These are phyloP conservation scores for Rhyacophila brunnea DNA, from an alignment of 1,140 invertebrate genomes.

Conservation along the genomic window DNA sequence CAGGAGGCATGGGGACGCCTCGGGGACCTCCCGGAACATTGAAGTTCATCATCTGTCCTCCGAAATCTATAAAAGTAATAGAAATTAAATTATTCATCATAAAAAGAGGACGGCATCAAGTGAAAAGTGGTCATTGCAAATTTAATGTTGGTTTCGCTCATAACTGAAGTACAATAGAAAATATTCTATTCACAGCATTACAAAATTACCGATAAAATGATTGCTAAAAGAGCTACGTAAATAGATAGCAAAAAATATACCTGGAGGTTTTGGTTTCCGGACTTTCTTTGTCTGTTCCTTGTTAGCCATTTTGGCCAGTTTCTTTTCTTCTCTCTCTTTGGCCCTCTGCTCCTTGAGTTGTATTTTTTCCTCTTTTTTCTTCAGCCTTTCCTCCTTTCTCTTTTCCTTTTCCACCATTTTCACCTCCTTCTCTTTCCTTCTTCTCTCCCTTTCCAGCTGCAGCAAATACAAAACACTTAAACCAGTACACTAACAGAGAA, in stretches of 20 bases:
- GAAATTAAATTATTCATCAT: no score
- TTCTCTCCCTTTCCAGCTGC: slow-evolving; percentile 48
- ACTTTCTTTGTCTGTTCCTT: slow-evolving; percentile 47
- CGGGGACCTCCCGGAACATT: slow-evolving; percentile 17
- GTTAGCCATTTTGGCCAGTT: slow-evolving; percentile 43
- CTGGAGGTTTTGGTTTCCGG: slow-evolving; percentile 22
- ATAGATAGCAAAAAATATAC: no score
- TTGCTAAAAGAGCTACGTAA: no score
- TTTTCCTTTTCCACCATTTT: slow-evolving; percentile 60
- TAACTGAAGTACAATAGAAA: not conserved
- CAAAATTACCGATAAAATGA: no score
- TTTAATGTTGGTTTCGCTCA: no score
- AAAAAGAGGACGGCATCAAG: no score
- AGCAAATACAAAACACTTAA: slow-evolving; percentile 11
- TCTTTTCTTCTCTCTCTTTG: slow-evolving; percentile 51
- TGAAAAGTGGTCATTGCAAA: no score
- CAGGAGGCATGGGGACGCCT: not conserved
- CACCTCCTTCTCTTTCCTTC: slow-evolving; percentile 48
- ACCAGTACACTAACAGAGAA: no score
- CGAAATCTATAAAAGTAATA: slow-evolving; percentile 23
- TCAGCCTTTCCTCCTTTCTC: slow-evolving; percentile 57
- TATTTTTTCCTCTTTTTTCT: slow-evolving; percentile 63
- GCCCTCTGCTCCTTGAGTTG: slow-evolving; percentile 56
- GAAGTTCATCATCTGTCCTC: slow-evolving; percentile 18
- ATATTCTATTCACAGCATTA: no score